Evolutionary conservation across 2,888 invertebrate species (phyloP).

Genomic region (Poecilus cupreus): DNA sequence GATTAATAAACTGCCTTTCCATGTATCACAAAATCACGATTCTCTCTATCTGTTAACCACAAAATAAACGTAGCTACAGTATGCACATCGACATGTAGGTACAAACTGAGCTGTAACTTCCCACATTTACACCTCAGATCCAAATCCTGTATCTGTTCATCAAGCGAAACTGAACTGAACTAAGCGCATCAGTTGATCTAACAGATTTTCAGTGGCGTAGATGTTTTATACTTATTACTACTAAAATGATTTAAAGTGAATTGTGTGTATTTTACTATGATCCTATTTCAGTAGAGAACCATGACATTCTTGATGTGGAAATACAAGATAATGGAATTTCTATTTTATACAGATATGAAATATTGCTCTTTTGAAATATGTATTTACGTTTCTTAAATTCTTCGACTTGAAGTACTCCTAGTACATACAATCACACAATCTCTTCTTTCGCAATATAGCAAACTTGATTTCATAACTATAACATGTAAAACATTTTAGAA

Average conservation of each 20-base stretch:
- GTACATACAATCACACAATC: neutral
- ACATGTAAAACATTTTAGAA: neutral
- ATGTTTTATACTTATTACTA: neutral
- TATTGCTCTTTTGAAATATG: constrained; percentile 5
- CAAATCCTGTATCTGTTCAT: neutral
- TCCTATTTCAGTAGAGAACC: neutral
- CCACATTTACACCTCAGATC: neutral
- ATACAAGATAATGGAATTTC: constrained; percentile 21
- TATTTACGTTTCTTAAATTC: constrained; percentile 17
- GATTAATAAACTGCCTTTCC: no score
- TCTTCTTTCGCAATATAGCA: constrained; percentile 9
- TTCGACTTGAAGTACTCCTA: neutral
- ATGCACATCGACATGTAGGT: neutral
- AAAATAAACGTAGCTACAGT: no score
- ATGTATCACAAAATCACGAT: no score
- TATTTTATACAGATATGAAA: constrained; percentile 18
- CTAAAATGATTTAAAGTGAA: neutral
- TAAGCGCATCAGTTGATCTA: neutral
- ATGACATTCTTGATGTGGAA: neutral
- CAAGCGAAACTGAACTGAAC: neutral
- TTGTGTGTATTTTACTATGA: neutral
- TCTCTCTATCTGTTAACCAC: no score
- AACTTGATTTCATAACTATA: constrained; percentile 3
- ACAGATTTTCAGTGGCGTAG: neutral
- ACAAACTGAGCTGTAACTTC: neutral